phyloP scores from a whole-genome alignment of 2,797 vertebrate species.

The Sebastes cheni region DNA sequence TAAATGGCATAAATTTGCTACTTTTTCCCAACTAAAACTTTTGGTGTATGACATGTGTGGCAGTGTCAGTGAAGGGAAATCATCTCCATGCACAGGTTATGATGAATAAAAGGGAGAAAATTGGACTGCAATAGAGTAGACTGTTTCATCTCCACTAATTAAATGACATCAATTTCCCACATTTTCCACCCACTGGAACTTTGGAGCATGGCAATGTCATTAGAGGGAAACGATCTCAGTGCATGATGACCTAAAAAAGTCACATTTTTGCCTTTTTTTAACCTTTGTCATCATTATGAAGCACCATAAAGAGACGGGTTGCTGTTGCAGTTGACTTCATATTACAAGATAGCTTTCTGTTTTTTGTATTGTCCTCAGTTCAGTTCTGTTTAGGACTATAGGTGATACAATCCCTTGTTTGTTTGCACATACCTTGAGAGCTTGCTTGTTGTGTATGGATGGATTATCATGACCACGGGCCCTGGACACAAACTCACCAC shows the following conservation, averaged over 20 bases:
- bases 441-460: background rate
- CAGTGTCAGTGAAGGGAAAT: constrained; percentile 38
- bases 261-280: background rate
- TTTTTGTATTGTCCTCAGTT: background rate
- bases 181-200: constrained; percentile 11
- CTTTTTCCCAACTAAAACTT: constrained; percentile 34
- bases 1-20: constrained; percentile 53
- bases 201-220: background rate
- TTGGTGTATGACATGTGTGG: constrained; percentile 30
- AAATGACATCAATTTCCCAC: constrained; percentile 49
- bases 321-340: background rate
- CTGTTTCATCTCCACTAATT: constrained; percentile 50
- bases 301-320: background rate
- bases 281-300: background rate
- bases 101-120: constrained; percentile 34
- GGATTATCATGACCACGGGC: background rate
- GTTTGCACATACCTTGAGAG: background rate
- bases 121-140: background rate
- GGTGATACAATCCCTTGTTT: background rate
- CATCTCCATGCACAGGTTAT: constrained; percentile 23
- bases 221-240: background rate
- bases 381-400: background rate
- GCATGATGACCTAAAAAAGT: background rate
- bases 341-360: background rate
- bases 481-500: no score